Conservation (phyloP, 2,888 invertebrate genomes). For the Troides helena region DNA sequence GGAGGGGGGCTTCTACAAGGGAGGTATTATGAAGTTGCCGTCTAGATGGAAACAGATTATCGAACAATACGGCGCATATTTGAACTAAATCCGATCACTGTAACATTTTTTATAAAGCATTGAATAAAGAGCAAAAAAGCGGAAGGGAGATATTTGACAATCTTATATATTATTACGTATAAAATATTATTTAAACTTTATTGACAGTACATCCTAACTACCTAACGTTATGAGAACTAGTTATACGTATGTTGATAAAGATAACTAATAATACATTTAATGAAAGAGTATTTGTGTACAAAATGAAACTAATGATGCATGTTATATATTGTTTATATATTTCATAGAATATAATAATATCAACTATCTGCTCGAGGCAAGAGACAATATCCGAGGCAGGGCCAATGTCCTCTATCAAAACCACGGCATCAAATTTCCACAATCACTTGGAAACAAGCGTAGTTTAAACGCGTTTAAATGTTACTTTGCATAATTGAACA, state of each 20-base stretch:
- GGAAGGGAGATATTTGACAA: too few species aligned
- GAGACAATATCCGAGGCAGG: not conserved
- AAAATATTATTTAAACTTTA: too few species aligned
- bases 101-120: too few species aligned
- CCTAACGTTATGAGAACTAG: not conserved
- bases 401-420: slow-evolving; percentile 24
- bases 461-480: not conserved
- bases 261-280: not conserved
- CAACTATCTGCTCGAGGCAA: not conserved
- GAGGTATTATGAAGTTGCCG: too few species aligned
- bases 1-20: too few species aligned
- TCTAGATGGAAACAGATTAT: too few species aligned
- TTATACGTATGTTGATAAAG: not conserved
- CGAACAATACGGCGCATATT: too few species aligned
- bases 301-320: not conserved
- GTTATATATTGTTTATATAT: not conserved
- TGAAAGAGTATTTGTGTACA: not conserved
- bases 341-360: not conserved
- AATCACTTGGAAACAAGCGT: not conserved
- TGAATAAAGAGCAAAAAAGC: too few species aligned
- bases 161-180: too few species aligned
- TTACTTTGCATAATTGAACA: slow-evolving; percentile 1
- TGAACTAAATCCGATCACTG: too few species aligned
- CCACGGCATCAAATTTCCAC: slow-evolving; percentile 20
- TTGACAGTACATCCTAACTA: too few species aligned